Evolutionary conservation across 1,140 invertebrate genomes (phyloP).

Genomic region (Dryas iulia): DNA sequence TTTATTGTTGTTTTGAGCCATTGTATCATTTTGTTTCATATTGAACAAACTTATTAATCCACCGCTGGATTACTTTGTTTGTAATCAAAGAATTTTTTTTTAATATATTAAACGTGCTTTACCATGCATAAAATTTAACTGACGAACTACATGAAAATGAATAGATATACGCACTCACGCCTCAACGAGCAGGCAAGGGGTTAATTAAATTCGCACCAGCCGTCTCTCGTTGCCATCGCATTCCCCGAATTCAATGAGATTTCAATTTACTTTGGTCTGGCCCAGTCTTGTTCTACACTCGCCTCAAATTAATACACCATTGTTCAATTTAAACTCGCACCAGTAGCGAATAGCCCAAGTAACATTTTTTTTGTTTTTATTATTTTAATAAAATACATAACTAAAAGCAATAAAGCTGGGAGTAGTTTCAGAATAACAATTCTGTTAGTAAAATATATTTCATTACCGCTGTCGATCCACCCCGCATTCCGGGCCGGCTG

Average conservation of each 20-base stretch:
- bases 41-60: background rate
- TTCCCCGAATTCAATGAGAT: slow-evolving; percentile 78
- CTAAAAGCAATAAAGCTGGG: background rate
- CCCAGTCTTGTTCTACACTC: slow-evolving; percentile 49
- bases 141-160: slow-evolving; percentile 41
- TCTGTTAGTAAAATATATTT: slow-evolving; percentile 46
- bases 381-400: slow-evolving; percentile 12
- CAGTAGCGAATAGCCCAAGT: background rate
- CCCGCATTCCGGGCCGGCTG: slow-evolving; percentile 64
- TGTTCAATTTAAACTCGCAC: slow-evolving; percentile 47
- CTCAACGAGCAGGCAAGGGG: slow-evolving; percentile 69
- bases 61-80: background rate
- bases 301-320: slow-evolving; percentile 64
- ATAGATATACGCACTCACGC: slow-evolving; percentile 50
- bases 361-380: background rate
- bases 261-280: slow-evolving; percentile 76
- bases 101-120: background rate
- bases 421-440: slow-evolving; percentile 11
- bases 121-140: slow-evolving; percentile 39
- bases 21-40: background rate
- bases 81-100: background rate
- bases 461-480: slow-evolving; percentile 48
- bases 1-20: slow-evolving; percentile 11
- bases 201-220: slow-evolving; percentile 79
- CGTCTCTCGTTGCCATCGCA: slow-evolving; percentile 68